Conservation (phyloP, 1,140 invertebrate species). For the Bombus sylvicola region DNA sequence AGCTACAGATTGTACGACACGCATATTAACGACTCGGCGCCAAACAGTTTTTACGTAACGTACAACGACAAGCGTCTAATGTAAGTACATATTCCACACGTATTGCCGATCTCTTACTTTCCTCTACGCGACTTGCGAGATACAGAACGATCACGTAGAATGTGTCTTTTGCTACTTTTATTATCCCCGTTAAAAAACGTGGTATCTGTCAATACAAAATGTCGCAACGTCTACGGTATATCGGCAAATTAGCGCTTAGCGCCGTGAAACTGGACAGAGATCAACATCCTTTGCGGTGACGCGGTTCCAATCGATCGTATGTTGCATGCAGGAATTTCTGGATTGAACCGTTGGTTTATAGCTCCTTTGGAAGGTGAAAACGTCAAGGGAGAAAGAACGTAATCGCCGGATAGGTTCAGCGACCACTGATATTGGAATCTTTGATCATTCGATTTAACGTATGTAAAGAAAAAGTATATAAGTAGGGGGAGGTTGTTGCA, state of each 20-base stretch:
- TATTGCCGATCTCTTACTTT: not conserved
- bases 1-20: constrained; percentile 58
- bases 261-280: not conserved
- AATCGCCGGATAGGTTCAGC: not conserved
- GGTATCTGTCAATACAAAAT: constrained; percentile 42
- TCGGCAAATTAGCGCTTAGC: constrained; percentile 30
- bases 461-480: not conserved
- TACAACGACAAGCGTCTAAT: not conserved
- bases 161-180: constrained; percentile 25
- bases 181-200: constrained; percentile 11
- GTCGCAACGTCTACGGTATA: constrained; percentile 21
- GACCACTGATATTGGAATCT: not conserved
- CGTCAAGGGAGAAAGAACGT: not conserved
- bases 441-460: not conserved
- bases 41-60: constrained; percentile 59
- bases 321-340: not conserved
- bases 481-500: not conserved
- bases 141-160: not conserved
- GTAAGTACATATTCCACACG: not conserved
- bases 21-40: constrained; percentile 66
- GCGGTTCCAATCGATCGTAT: constrained; percentile 6
- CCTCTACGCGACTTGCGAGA: not conserved
- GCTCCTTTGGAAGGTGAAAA: not conserved
- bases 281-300: constrained; percentile 10
- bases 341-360: not conserved